Evolutionary conservation across 2,888 invertebrate species (phyloP).

Genomic region (Imbricaverruca yamaguchii): DNA sequence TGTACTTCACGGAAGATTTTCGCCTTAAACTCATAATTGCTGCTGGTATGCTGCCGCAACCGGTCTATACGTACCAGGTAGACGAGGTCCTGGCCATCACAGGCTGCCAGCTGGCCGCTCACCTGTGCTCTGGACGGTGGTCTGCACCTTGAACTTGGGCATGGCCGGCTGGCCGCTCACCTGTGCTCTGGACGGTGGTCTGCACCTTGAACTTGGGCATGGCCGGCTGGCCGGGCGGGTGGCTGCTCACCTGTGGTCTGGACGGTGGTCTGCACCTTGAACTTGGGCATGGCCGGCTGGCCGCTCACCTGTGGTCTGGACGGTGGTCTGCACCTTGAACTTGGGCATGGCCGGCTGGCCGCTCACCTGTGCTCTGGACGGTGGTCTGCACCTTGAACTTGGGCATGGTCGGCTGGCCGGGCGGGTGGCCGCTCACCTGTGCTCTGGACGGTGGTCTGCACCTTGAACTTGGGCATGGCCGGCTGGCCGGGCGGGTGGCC

Average conservation of each 20-base stretch:
- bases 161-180: background rate
- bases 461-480: constrained; percentile 1
- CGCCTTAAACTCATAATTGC: too few relatives aligned
- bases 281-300: background rate
- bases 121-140: background rate
- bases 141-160: constrained; percentile 7
- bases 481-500: background rate
- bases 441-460: background rate
- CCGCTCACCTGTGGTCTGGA: too few relatives aligned
- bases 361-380: too few relatives aligned
- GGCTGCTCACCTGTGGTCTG: too few relatives aligned
- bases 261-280: background rate
- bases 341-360: background rate
- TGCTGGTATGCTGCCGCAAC: too few relatives aligned
- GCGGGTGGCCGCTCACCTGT: too few relatives aligned
- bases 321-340: constrained; percentile 5
- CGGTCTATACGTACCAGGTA: too few relatives aligned
- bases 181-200: background rate
- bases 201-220: constrained; percentile 10
- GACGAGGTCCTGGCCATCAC: too few relatives aligned
- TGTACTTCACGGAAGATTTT: too few relatives aligned
- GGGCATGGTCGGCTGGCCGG: background rate
- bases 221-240: too few relatives aligned
- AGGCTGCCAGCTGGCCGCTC: too few relatives aligned
- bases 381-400: constrained; percentile 4